phyloP scores from a whole-genome alignment of 2,888 invertebrate genomes.

The Epirrita christyi region DNA sequence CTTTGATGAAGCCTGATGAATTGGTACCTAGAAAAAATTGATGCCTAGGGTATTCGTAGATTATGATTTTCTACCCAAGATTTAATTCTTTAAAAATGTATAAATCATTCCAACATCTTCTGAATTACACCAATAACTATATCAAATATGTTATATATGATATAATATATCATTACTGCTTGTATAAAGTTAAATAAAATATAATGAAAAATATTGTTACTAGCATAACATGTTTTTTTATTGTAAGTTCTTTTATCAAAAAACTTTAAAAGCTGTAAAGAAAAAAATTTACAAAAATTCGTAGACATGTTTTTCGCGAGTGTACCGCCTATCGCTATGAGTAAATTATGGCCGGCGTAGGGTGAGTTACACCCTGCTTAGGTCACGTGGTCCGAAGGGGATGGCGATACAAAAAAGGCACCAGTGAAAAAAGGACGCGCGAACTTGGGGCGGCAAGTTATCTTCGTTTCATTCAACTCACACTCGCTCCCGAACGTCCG shows the following conservation, averaged over 20 bases:
- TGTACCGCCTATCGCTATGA: constrained; percentile 84
- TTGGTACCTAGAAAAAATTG: background rate
- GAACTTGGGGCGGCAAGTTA: constrained; percentile 83
- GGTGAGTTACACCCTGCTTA: constrained; percentile 85
- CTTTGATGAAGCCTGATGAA: background rate
- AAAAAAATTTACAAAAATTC: constrained; percentile 51
- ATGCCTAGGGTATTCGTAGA: too few species aligned
- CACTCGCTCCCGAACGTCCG: constrained; percentile 83
- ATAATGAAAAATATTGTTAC: too few species aligned
- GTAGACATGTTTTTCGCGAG: constrained; percentile 78
- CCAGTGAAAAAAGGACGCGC: constrained; percentile 61
- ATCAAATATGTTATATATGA: too few species aligned
- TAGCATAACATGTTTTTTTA: too few species aligned
- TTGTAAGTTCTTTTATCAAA: too few species aligned
- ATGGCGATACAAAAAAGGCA: constrained; percentile 59
- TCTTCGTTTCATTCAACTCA: constrained; percentile 85
- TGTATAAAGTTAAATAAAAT: too few species aligned
- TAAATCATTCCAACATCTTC: too few species aligned
- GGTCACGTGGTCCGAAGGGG: constrained; percentile 81
- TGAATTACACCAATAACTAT: too few species aligned
- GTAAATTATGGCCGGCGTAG: constrained; percentile 84
- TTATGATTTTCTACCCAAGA: too few species aligned
- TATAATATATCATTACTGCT: too few species aligned
- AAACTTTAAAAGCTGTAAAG: background rate
- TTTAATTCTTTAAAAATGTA: too few species aligned